A percentile compares a stretch with the other conserved stretches of the same genome.
Evolutionary conservation across 1,140 invertebrate genomes (phyloP).

Genomic region (Zaprionus camerounensis): DNA sequence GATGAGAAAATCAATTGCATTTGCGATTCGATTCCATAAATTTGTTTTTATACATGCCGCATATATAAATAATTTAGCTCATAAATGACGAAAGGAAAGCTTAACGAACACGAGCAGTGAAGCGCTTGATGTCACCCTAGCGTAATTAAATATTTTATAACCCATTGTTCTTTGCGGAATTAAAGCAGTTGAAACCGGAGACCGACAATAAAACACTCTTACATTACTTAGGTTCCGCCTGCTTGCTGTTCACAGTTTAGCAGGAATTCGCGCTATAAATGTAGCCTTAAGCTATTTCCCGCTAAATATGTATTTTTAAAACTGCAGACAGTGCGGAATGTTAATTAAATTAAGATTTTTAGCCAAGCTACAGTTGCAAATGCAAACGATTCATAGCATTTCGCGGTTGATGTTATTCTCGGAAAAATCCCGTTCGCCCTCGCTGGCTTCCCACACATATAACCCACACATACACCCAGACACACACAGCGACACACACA

Average conservation of each 20-base stretch:
- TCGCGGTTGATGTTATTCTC: background rate
- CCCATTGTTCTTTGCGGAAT: slow-evolving; percentile 10
- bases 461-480: background rate
- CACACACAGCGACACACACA: background rate
- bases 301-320: background rate
- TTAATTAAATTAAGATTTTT: background rate
- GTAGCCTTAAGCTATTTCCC: background rate
- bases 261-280: background rate
- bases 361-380: background rate
- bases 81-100: background rate
- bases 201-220: background rate
- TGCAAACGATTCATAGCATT: background rate
- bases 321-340: background rate
- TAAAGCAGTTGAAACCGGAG: slow-evolving; percentile 9
- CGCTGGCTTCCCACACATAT: background rate
- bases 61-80: slow-evolving; percentile 1
- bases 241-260: too few relatives aligned
- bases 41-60: background rate
- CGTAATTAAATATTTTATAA: slow-evolving; percentile 43
- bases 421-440: background rate
- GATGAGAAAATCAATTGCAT: slow-evolving; percentile 3
- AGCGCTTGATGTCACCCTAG: slow-evolving; percentile 3
- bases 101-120: slow-evolving; percentile 2
- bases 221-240: too few relatives aligned
- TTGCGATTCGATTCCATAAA: slow-evolving; percentile 5